Percentiles rank a stretch among this genome's conserved stretches.
These are phyloP conservation scores for Podabrus alpinus DNA, from an alignment of 2,888 invertebrate genomes.

Conservation along the genomic window DNA sequence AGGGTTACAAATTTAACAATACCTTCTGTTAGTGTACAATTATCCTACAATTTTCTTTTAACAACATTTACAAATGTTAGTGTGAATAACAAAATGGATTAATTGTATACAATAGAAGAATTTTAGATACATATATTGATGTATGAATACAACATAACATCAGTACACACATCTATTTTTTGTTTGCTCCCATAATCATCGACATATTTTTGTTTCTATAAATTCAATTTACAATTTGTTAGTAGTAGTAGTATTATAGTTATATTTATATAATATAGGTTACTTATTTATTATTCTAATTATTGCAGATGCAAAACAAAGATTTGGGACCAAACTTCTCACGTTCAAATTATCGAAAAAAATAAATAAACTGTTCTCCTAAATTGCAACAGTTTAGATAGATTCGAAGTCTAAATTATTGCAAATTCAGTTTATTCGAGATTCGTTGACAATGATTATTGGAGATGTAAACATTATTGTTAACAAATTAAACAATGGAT, in stretches of 20 bases:
- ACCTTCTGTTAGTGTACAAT: slow-evolving; percentile 33
- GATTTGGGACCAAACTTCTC: neutral
- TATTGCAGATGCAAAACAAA: neutral
- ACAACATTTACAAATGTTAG: slow-evolving; percentile 27
- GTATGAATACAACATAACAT: neutral
- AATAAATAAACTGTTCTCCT: neutral
- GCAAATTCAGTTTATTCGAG: neutral
- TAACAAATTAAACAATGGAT: slow-evolving; percentile 34
- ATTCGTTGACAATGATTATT: slow-evolving; percentile 44
- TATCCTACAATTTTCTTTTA: slow-evolving; percentile 17
- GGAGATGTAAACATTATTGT: slow-evolving; percentile 43
- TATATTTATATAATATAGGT: neutral
- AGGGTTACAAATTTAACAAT: slow-evolving; percentile 22
- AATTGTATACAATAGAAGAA: slow-evolving; percentile 1
- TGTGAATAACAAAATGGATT: slow-evolving; percentile 14
- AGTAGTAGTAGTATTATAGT: neutral
- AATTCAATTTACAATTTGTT: neutral
- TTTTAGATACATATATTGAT: neutral
- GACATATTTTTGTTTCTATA: neutral
- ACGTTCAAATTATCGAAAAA: neutral
- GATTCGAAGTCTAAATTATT: neutral
- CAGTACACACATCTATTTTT: neutral
- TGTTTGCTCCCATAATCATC: slow-evolving; percentile 2
- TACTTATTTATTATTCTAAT: neutral
- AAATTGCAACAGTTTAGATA: neutral